Evolutionary conservation across 2,797 vertebrate genomes (phyloP).

Genomic region (Lutjanus campechanus): DNA sequence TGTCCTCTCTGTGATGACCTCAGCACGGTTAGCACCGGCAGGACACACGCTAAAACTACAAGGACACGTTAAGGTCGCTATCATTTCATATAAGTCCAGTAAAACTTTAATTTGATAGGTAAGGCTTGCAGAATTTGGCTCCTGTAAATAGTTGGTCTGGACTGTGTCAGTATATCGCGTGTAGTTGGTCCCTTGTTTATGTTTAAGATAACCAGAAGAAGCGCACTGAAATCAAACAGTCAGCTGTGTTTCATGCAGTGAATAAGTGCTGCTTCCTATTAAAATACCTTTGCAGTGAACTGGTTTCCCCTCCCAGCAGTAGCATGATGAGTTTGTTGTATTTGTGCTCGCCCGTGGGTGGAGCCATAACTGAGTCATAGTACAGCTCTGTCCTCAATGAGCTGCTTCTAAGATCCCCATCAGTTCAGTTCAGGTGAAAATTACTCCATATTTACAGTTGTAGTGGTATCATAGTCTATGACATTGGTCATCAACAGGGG

Average conservation of each 20-base stretch:
- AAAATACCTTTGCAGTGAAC: constrained; percentile 18
- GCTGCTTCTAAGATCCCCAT: too few species aligned
- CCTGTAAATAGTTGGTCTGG: background rate
- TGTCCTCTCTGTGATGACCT: constrained; percentile 55
- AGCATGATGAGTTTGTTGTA: background rate
- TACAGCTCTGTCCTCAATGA: background rate
- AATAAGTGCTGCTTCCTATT: background rate
- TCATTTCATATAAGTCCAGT: background rate
- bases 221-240: rapidly evolving
- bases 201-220: rapidly evolving
- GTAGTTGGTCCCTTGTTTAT: background rate
- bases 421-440: background rate
- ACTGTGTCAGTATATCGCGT: background rate
- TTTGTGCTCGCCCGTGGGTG: constrained; percentile 11
- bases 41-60: background rate
- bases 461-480: background rate
- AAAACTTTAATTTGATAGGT: background rate
- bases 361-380: background rate
- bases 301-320: background rate
- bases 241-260: too few species aligned
- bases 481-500: too few species aligned
- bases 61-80: constrained; percentile 45
- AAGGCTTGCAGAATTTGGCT: too few species aligned
- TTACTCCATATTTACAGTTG: background rate
- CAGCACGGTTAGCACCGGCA: constrained; percentile 24